Percentiles rank a stretch among this genome's conserved stretches.
Conservation (phyloP, 2,113 vertebrate species). For the Chionis minor region DNA sequence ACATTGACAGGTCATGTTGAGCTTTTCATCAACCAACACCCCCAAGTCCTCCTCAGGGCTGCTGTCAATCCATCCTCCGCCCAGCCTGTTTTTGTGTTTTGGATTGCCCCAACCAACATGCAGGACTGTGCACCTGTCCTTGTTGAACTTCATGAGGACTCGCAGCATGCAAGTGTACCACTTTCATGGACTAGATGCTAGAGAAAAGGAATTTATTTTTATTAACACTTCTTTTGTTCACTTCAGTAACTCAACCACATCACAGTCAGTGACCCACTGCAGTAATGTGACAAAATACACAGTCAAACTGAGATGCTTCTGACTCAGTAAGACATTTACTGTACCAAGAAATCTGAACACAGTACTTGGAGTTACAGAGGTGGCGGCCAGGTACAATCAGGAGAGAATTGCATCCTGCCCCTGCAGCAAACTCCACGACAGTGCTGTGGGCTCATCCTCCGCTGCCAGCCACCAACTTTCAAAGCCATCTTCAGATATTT, state of each 20-base stretch:
- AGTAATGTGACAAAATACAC: background rate
- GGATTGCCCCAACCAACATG: background rate
- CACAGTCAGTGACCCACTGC: background rate
- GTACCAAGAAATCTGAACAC: background rate
- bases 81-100: background rate
- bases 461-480: background rate
- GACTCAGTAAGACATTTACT: background rate
- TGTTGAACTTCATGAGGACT: background rate
- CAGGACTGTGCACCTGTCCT: background rate
- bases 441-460: background rate
- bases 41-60: background rate
- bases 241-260: background rate
- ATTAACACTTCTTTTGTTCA: background rate
- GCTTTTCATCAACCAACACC: background rate
- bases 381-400: background rate
- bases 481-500: background rate
- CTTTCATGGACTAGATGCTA: background rate
- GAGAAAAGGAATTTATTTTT: background rate
- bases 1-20: background rate
- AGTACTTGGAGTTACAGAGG: background rate
- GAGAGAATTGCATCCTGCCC: background rate
- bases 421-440: background rate
- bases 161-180: background rate
- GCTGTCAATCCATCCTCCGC: background rate
- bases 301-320: background rate